Conservation (phyloP, 2,797 vertebrate genomes). For the Vespertilio murinus region DNA sequence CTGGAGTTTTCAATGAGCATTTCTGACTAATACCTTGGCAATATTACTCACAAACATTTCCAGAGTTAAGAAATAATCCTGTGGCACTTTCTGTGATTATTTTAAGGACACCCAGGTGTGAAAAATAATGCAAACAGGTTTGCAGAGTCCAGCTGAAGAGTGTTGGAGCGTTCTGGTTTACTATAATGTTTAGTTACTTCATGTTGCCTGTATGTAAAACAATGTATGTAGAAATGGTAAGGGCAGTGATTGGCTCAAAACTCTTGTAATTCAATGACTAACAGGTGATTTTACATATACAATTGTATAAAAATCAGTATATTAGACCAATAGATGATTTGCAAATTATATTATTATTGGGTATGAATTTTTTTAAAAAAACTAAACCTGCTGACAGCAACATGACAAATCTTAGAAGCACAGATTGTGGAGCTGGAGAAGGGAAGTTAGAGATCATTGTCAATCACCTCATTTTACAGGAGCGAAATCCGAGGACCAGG, state of each 20-base stretch:
- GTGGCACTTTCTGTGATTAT: slow-evolving; percentile 55
- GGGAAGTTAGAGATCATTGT: slow-evolving; percentile 14
- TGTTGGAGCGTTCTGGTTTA: slow-evolving; percentile 27
- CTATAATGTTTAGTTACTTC: background rate
- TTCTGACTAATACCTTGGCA: slow-evolving; percentile 73
- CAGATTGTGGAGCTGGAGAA: slow-evolving; percentile 15
- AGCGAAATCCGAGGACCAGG: slow-evolving; percentile 65
- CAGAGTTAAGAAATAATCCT: slow-evolving; percentile 65
- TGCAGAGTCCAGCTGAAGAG: background rate
- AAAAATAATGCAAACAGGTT: slow-evolving; percentile 47
- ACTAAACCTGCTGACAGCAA: background rate
- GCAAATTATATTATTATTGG: background rate
- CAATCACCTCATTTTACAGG: slow-evolving; percentile 42
- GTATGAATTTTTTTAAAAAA: slow-evolving; percentile 22
- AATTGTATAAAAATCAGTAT: background rate
- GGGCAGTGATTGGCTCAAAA: slow-evolving; percentile 9
- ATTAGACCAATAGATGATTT: slow-evolving; percentile 12
- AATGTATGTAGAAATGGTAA: background rate
- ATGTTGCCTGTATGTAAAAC: slow-evolving; percentile 4
- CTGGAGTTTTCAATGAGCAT: slow-evolving; percentile 80
- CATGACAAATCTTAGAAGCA: slow-evolving; percentile 11
- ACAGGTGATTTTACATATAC: background rate
- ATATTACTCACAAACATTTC: slow-evolving; percentile 66
- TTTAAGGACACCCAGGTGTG: background rate
- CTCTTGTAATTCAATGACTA: background rate